Conservation (phyloP, 2,888 invertebrate species). For the Catonia carolina region DNA sequence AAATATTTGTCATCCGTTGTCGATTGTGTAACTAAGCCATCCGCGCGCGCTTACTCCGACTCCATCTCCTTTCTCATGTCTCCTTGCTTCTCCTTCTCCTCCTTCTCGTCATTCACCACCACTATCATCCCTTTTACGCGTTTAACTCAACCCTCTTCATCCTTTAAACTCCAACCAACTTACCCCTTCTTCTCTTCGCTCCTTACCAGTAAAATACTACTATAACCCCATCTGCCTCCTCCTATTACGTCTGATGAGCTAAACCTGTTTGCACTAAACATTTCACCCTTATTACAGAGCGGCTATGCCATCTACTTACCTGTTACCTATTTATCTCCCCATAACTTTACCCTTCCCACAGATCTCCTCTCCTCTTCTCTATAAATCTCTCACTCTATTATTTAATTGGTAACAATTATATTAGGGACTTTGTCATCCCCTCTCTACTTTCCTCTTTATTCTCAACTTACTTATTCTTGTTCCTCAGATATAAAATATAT, state of each 20-base stretch:
- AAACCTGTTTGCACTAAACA: conserved; percentile 10
- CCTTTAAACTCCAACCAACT: too few species aligned
- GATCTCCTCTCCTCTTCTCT: too few species aligned
- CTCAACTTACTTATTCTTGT: too few species aligned
- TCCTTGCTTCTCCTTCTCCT: not conserved
- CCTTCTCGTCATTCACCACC: not conserved
- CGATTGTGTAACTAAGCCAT: conserved; percentile 13
- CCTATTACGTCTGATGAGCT: not conserved
- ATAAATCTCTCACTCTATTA: too few species aligned
- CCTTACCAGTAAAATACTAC: not conserved
- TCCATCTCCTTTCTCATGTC: not conserved
- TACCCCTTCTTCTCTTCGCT: not conserved
- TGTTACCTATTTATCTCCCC: too few species aligned
- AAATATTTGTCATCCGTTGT: conserved; percentile 14
- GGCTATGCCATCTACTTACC: not conserved
- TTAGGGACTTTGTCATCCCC: too few species aligned
- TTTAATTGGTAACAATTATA: too few species aligned
- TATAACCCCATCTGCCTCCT: not conserved
- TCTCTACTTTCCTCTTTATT: too few species aligned
- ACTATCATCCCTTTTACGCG: not conserved
- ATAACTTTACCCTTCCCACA: too few species aligned
- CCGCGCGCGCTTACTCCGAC: not conserved
- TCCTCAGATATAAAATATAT: too few species aligned
- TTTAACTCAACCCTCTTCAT: not conserved
- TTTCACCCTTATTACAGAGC: conserved; percentile 9